These are phyloP conservation scores for Bos javanicus DNA, from an alignment of 2,113 vertebrate species.

Conservation along the genomic window DNA sequence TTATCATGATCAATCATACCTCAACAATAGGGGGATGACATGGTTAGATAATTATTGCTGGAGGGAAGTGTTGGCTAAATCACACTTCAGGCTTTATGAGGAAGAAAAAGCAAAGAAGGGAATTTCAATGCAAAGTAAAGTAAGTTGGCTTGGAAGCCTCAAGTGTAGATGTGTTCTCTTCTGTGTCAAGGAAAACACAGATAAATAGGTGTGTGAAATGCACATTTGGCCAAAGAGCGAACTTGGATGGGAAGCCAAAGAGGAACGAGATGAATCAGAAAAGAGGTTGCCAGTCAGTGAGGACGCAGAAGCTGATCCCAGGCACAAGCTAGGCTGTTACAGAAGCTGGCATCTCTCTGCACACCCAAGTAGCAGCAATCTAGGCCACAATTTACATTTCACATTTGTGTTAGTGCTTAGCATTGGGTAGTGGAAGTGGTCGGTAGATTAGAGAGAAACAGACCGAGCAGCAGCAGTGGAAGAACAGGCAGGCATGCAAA, in stretches of 20 bases:
- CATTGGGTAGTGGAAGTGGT: slow-evolving; percentile 48
- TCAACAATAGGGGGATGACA: not conserved
- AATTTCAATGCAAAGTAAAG: not conserved
- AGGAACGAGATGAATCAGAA: not conserved
- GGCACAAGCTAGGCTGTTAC: not conserved
- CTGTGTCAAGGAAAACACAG: slow-evolving; percentile 32
- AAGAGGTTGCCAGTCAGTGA: not conserved
- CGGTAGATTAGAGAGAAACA: slow-evolving; percentile 72
- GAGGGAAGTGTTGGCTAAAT: not conserved
- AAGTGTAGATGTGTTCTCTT: not conserved
- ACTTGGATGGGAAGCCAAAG: not conserved
- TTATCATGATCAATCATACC: not conserved
- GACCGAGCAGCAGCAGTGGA: slow-evolving; percentile 54
- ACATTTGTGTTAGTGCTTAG: slow-evolving; percentile 47
- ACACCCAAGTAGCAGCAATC: slow-evolving; percentile 43
- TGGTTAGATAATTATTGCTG: not conserved
- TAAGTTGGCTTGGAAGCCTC: not conserved
- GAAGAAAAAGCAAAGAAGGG: not conserved
- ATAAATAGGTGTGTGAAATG: not conserved
- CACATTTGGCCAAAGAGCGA: not conserved
- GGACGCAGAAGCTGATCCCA: not conserved
- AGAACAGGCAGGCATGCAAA: slow-evolving; percentile 66
- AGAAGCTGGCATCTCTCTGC: not conserved
- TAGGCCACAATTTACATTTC: slow-evolving; percentile 71
- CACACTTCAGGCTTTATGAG: not conserved